Evolutionary conservation across 1,140 invertebrate genomes (phyloP), one percentile per base, ranked within the genome.

Genomic region (Nasonia longicornis): DNA sequence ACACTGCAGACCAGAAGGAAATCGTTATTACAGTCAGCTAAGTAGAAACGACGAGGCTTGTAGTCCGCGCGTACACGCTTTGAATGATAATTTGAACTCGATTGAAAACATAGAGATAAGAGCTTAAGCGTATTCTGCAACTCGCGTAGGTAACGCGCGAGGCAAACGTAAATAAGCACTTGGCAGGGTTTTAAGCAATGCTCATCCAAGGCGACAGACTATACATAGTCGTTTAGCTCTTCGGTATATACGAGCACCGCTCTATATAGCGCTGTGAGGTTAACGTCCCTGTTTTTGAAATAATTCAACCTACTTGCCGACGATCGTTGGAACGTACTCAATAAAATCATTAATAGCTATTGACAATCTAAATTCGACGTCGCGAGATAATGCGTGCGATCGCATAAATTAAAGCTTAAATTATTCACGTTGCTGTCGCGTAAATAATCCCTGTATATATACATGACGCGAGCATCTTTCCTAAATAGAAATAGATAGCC

Each of bases 121-220:
- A 72, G 22, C 2, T 26, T 64, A 22, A 38, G 38, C 31, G 26
- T 42, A 72, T 79, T 79, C 77, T 72, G 48, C 31, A 38, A 74
- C 35, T 67, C 71, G 58, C 69, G 42, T 72, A n/a, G 77, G 35
- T 72, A 42, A 72, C 52, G 20, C 52, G 52, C 31, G 48, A 74
- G 52, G 63, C 64, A 75, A 26, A 70, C 72, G 35, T 77, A 77
- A 81, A 77, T 63, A 81, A 77, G 66, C 64, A 77, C 31, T 81
- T 81, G 80, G 80, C 80, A 77, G 63, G 14, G 52, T 26, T 48
- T 69, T 75, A 58, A 75, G 42, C 38, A 16, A 70, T 38, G 7
- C 67, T n/a, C 70, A 71, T 70, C 35, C 66, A 75, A 76, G 66
- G 45, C 29, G 12, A 38, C 10, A 31, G 45, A 20, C 63, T 80